Evolutionary conservation across 2,113 vertebrate genomes (phyloP).

Genomic region (Colossoma macropomum): DNA sequence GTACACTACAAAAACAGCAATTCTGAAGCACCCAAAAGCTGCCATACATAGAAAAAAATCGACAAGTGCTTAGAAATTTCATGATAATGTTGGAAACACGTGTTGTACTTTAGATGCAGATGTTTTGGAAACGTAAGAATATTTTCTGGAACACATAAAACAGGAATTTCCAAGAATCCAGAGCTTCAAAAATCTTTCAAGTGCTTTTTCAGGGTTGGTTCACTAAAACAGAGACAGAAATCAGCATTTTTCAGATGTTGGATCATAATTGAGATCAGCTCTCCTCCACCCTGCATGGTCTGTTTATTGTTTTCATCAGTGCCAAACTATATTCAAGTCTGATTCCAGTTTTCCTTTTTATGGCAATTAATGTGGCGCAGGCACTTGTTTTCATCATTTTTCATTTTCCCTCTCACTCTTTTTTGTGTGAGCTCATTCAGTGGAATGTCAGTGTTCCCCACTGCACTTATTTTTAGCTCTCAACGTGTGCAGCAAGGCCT

Average conservation of each 20-base stretch:
- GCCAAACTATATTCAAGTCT: slow-evolving; percentile 25
- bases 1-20: not conserved
- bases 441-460: slow-evolving; percentile 37
- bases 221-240: not conserved
- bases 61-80: not conserved
- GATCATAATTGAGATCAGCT: slow-evolving; percentile 43
- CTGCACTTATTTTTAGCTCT: slow-evolving; percentile 55
- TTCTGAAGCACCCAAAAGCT: not conserved
- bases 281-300: slow-evolving; percentile 8
- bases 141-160: not conserved
- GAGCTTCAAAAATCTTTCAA: not conserved
- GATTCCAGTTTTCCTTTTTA: slow-evolving; percentile 25
- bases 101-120: not conserved
- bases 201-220: not conserved
- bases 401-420: not conserved
- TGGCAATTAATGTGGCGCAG: slow-evolving; percentile 33
- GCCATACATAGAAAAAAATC: not conserved
- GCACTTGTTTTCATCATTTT: slow-evolving; percentile 4
- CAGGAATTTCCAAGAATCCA: not conserved
- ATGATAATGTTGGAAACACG: too few relatives aligned
- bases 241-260: slow-evolving; percentile 35
- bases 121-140: not conserved
- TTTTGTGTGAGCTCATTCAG: slow-evolving; percentile 37
- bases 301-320: slow-evolving; percentile 45
- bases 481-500: slow-evolving; percentile 19